Evolutionary conservation across 2,888 invertebrate genomes (phyloP).

Genomic region (Pseudococcus viburni): DNA sequence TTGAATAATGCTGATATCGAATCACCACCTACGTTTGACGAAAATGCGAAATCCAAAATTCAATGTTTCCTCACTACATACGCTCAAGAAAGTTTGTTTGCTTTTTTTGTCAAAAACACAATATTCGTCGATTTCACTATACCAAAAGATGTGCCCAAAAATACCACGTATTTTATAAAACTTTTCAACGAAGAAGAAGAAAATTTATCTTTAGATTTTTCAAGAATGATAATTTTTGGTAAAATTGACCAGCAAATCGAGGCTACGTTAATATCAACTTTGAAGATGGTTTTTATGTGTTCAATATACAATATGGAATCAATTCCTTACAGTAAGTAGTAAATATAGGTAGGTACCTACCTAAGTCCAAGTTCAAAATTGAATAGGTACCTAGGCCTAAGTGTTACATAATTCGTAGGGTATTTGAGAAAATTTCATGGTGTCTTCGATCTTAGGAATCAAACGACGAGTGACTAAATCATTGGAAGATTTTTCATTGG

Average conservation of each 20-base stretch:
- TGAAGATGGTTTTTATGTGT: constrained; percentile 8
- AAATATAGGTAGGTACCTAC: not conserved
- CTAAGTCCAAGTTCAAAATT: not conserved
- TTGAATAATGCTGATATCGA: not conserved
- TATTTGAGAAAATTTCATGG: not conserved
- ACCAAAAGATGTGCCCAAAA: constrained; percentile 16
- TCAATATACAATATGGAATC: constrained; percentile 15
- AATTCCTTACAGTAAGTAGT: constrained; percentile 52
- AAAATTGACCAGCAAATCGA: constrained; percentile 4
- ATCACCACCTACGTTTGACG: not conserved
- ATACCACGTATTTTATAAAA: constrained; percentile 46
- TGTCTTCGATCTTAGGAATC: constrained; percentile 2
- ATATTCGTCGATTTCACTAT: not conserved
- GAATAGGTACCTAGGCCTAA: too few relatives aligned
- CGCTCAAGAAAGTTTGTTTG: not conserved
- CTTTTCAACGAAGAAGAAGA: constrained; percentile 1
- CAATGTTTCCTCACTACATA: not conserved
- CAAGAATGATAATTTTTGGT: constrained; percentile 34
- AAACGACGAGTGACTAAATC: constrained; percentile 24
- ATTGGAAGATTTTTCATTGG: constrained; percentile 20
- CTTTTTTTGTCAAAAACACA: not conserved
- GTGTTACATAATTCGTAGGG: too few relatives aligned
- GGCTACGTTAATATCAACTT: not conserved
- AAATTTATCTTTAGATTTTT: constrained; percentile 2
- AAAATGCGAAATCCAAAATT: not conserved